phyloP scores from a whole-genome alignment of 2,113 vertebrate species.

The Nannospalax galili region DNA sequence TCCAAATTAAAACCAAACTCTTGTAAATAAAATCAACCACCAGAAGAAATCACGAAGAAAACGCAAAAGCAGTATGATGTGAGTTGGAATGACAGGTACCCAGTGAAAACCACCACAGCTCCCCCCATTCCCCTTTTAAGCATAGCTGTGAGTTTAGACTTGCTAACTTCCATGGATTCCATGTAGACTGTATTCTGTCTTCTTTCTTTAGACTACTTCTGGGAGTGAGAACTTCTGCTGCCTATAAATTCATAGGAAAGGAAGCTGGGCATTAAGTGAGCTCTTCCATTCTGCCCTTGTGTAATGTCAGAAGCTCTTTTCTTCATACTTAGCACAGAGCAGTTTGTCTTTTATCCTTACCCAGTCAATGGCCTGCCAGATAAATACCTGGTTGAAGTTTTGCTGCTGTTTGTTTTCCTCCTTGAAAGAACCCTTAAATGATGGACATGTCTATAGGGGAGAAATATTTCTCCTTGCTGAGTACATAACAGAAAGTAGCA shows the following conservation, averaged over 20 bases:
- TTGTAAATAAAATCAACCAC: constrained; percentile 2
- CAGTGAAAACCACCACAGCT: background rate
- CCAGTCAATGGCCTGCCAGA: background rate
- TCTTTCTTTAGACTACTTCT: background rate
- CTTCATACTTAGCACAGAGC: background rate
- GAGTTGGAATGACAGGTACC: background rate
- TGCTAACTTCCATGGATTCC: background rate
- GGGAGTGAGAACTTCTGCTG: background rate
- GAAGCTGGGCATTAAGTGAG: background rate
- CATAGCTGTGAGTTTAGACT: background rate
- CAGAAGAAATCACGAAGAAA: background rate
- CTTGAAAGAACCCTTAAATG: constrained; percentile 15
- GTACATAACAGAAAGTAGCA: background rate
- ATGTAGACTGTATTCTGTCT: background rate
- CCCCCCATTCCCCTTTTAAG: background rate
- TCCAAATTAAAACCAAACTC: background rate
- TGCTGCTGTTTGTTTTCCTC: constrained; percentile 14
- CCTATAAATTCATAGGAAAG: background rate
- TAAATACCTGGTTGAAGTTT: background rate
- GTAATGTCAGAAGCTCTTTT: background rate
- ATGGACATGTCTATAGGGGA: constrained; percentile 7
- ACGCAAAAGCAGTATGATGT: background rate
- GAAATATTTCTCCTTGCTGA: constrained; percentile 47
- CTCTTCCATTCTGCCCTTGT: background rate
- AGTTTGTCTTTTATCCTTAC: background rate